Evolutionary conservation across 2,113 vertebrate species (phyloP), one percentile per base, ranked within the genome.

Genomic region (cat (Felis catus)): DNA sequence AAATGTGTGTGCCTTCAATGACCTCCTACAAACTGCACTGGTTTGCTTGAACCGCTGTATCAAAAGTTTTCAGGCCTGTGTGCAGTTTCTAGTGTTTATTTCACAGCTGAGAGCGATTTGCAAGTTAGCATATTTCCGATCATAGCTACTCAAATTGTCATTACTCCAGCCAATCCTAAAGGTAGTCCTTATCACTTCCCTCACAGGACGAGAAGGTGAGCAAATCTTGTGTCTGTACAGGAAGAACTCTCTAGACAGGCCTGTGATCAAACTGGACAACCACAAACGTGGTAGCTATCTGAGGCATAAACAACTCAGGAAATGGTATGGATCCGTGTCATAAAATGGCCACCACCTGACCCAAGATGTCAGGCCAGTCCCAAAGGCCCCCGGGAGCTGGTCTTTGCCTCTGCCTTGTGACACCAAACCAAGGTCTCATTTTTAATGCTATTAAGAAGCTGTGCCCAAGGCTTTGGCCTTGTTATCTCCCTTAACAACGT

Each of bases 401-500:
- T 96, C 95, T 98, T 97, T 80, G 27, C 97, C 31, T 98, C 97
- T 95, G 83, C 97, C 96, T 97, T 18, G 2, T 89, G 97, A 97
- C 98, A 98, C 94, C 95, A 97, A 91, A 95, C 97, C 97, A 97
- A 97, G 96, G 95, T 97, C 97, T 98, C 89, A 89, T 98, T 98
- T 98, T 98, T 98, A 98, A 98, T 97, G 94, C 97, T 97, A 95
- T 98, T 99, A 97, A 97, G 97, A 98, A 98, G 93, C 97, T 97
- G 95, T 95, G 98, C 98, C 97, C 97, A 98, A 96, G 97, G 97
- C 97, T 98, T 98, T 98, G 98, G 97, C 98, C 98, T 98, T 98
- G 97, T 98, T 98, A 98, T 97, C 93, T 98, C 93, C 92, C 98
- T 97, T 98, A 99, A 98, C 98, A 98, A 98, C 61, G 73, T 98